Conservation (phyloP, 2,888 invertebrate species). For the Pristionchus arcanus region DNA sequence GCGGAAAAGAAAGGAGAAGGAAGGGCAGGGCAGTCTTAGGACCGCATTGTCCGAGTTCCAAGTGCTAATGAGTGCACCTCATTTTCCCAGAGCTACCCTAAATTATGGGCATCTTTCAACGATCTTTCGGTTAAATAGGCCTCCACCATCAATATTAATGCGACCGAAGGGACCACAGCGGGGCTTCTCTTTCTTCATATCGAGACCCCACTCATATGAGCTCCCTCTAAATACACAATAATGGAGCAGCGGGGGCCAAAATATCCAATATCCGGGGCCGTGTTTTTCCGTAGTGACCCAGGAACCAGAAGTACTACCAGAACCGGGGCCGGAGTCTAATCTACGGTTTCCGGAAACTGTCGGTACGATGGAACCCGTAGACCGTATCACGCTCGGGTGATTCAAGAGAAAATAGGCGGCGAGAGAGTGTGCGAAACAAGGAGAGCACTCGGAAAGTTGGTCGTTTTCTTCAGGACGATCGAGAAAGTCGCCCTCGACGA, state of each 20-base stretch:
- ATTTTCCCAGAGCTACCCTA: neutral
- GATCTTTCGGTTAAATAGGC: neutral
- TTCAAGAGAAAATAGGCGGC: neutral
- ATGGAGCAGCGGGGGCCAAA: neutral
- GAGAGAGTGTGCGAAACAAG: conserved; percentile 23
- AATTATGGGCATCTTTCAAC: neutral
- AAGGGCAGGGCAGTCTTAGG: neutral
- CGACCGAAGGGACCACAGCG: neutral
- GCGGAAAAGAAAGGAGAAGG: neutral
- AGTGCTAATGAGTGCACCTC: neutral
- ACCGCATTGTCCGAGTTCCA: neutral
- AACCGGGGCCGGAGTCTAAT: neutral
- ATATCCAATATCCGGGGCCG: conserved; percentile 20
- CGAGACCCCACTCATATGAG: neutral
- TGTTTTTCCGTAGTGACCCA: neutral
- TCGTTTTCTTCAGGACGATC: conserved; percentile 64
- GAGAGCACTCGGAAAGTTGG: conserved; percentile 32
- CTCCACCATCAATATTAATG: neutral
- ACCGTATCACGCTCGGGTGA: neutral
- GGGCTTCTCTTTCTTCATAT: conserved; percentile 20
- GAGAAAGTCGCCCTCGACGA: conserved; percentile 72
- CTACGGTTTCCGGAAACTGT: neutral
- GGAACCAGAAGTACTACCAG: neutral
- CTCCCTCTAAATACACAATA: neutral
- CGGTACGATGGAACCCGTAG: neutral